Conservation (phyloP, 2,797 vertebrate genomes). For the Platalea minor region DNA sequence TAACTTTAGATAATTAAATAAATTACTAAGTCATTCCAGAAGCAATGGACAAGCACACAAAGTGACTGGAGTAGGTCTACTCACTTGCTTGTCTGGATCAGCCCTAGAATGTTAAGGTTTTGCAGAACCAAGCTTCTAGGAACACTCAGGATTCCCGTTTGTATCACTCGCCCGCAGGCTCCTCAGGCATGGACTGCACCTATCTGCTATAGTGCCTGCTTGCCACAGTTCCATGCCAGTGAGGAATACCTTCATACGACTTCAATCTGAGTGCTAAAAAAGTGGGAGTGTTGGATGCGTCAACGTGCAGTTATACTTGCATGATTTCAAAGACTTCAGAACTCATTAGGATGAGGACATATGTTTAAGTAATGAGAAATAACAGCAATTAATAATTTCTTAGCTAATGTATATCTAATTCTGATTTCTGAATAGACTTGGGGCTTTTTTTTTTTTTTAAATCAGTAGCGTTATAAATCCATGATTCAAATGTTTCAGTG, state of each 20-base stretch:
- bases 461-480: background rate
- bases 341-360: rapidly evolving
- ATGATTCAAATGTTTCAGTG: background rate
- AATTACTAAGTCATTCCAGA: background rate
- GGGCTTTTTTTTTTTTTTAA: background rate
- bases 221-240: background rate
- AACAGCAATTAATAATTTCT: background rate
- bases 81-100: background rate
- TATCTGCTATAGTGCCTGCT: background rate
- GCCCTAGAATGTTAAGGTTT: background rate
- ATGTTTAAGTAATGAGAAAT: background rate
- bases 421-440: background rate
- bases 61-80: background rate
- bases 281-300: background rate
- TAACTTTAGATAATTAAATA: background rate
- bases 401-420: background rate
- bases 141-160: background rate
- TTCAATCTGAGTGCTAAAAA: background rate
- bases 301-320: background rate
- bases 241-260: background rate
- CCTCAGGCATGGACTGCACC: no score
- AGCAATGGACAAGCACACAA: background rate
- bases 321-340: background rate
- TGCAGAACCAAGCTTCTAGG: background rate
- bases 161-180: background rate